Conservation (phyloP, 2,113 vertebrate species). For the Raphicerus campestris region DNA sequence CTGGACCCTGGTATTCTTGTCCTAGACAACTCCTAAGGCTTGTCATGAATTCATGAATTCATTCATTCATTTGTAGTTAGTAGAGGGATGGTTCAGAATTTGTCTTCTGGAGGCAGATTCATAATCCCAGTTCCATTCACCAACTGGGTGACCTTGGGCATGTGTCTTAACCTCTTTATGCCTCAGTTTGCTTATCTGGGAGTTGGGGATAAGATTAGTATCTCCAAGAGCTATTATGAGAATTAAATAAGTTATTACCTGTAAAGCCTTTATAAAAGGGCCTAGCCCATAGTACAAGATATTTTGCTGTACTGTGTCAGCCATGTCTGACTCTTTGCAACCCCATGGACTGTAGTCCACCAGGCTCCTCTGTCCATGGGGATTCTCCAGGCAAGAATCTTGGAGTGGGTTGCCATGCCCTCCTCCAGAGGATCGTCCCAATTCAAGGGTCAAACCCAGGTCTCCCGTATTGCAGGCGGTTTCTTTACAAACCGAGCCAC, state of each 20-base stretch:
- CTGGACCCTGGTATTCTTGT: neutral
- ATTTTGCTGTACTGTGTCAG: neutral
- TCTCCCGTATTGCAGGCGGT: too few species aligned
- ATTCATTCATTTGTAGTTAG: neutral
- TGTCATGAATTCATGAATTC: neutral
- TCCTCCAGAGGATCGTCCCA: neutral
- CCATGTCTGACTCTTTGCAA: neutral
- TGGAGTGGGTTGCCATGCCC: neutral
- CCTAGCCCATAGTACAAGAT: neutral
- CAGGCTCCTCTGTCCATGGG: neutral
- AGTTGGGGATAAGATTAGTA: neutral
- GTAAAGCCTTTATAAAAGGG: neutral
- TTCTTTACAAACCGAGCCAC: too few species aligned
- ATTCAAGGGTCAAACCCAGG: too few species aligned
- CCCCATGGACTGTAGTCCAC: neutral
- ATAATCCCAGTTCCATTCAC: neutral
- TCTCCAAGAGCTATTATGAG: neutral
- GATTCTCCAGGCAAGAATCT: neutral
- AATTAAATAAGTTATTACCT: neutral
- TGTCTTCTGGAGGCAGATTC: neutral
- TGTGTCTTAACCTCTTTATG: neutral
- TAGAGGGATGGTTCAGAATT: neutral
- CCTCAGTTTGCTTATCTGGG: neutral
- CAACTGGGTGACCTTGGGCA: neutral
- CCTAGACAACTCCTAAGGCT: neutral